Evolutionary conservation across 2,888 invertebrate genomes (phyloP).

Genomic region (Trachelus troglodyta): DNA sequence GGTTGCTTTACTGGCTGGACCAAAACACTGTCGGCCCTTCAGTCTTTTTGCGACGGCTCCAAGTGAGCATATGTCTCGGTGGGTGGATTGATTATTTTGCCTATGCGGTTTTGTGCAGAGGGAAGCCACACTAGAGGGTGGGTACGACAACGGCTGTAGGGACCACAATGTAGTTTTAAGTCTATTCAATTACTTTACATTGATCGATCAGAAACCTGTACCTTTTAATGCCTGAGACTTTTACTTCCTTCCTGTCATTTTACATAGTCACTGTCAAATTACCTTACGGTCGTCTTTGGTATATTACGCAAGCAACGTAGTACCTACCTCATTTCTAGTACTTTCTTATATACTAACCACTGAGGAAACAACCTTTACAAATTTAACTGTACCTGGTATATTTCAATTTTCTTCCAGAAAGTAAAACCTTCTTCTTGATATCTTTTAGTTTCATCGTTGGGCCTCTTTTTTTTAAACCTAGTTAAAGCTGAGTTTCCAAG

Average conservation of each 20-base stretch:
- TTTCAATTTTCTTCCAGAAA: background rate
- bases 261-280: background rate
- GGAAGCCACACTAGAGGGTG: background rate
- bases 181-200: background rate
- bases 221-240: background rate
- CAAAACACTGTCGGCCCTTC: conserved; percentile 22
- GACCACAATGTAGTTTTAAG: background rate
- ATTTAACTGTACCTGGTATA: background rate
- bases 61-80: conserved; percentile 61
- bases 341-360: background rate
- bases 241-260: background rate
- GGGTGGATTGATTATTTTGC: conserved; percentile 56
- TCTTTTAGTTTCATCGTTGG: conserved; percentile 38
- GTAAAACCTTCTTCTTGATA: conserved; percentile 12
- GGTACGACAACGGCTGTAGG: background rate
- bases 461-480: background rate
- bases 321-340: background rate
- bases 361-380: background rate
- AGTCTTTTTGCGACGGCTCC: conserved; percentile 29
- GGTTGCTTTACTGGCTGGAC: conserved; percentile 33
- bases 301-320: background rate
- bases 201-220: background rate
- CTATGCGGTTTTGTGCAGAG: background rate
- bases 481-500: background rate
- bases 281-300: background rate